Evolutionary conservation across 2,113 vertebrate genomes (phyloP).

Genomic region (Pardalotus punctatus): DNA sequence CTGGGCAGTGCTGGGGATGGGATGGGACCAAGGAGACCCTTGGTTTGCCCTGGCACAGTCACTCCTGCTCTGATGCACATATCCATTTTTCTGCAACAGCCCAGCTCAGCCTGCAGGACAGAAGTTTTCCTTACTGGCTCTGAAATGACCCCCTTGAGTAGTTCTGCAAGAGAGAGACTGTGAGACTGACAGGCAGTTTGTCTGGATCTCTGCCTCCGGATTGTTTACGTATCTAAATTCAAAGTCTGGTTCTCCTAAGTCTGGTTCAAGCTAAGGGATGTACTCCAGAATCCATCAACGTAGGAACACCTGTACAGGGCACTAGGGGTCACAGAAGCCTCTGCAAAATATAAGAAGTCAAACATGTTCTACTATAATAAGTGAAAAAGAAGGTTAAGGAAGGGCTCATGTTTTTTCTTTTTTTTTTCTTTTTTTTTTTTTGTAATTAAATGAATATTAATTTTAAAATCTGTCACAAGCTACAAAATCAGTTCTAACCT

Average conservation of each 20-base stretch:
- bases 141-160: background rate
- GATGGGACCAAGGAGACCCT: background rate
- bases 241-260: background rate
- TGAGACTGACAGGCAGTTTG: background rate
- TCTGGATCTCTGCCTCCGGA: background rate
- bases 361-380: background rate
- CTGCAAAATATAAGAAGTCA: background rate
- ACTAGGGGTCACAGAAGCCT: background rate
- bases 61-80: background rate
- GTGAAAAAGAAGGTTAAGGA: background rate
- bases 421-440: background rate
- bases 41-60: background rate
- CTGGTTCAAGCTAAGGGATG: background rate
- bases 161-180: background rate
- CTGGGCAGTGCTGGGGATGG: background rate
- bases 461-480: background rate
- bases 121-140: background rate
- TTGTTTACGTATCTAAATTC: background rate
- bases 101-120: background rate
- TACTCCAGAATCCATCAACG: background rate
- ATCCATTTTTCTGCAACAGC: background rate
- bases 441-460: background rate
- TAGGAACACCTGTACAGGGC: background rate
- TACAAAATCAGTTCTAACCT: background rate
- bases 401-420: background rate